Base-by-base conservation (phyloP, 2,797 vertebrate species). In the Onychomys arenicola region DNA sequence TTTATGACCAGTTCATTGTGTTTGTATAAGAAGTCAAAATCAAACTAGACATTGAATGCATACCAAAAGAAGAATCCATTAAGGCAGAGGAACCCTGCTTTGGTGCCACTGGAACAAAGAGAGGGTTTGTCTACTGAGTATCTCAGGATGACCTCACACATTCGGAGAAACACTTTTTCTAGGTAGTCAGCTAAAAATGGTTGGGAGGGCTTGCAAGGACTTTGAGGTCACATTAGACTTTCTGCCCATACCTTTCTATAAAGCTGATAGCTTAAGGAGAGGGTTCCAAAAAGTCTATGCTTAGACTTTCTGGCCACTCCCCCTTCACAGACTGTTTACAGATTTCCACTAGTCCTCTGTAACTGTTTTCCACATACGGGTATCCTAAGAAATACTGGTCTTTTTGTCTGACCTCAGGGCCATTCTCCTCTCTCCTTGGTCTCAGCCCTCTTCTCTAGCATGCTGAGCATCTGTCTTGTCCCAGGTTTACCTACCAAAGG, bases 391-490 rank as follows among this genome's bases (percentile, higher is more conserved):
- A 63, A 75, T 82, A 6, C 55, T 80, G 37, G 3, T 34, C 84
- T 71, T 89, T 32, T 55, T 32, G 25, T 32, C 46, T 82, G 57
- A 78, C 49, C 90, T 67, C 25, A 4, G 65, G 81, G 46, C 78
- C 17, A 3, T 32, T 65, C 46, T 65, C 37, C 57, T 57, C 27
- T 46, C 21, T 94, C 57, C 69, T 67, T 85, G 90, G 82, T 77
- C 73, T 92, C 37, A 2, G 43, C 65, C n/a, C 77, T 84, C 17
- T 75, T 76, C 49, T 84, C 81, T 52, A 16, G 1, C 21, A 59
- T 84, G 73, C 80, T 85, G 17, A 94, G 16, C n/a, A n/a, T 75
- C 59, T 88, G 90, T 89, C 29, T 93, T 90, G 84, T 55, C 43
- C 55, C 34, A 16, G 89, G 37, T 78, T 40, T 83, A 77, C 69